A percentile compares a stretch with the other conserved stretches of the same genome.
Conservation (phyloP, 1,140 invertebrate genomes). For the Saccostrea echinata region DNA sequence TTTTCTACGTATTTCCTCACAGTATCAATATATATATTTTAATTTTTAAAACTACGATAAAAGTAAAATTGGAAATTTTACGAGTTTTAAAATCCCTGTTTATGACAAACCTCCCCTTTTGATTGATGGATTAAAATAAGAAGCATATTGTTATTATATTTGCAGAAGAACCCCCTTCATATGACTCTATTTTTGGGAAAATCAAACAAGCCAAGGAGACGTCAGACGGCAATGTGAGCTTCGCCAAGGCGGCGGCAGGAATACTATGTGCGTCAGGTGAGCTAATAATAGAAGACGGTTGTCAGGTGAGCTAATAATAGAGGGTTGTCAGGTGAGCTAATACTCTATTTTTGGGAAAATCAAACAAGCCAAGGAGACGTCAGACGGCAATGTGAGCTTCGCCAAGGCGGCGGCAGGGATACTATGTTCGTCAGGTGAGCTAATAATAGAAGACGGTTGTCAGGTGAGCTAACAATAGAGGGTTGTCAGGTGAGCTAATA, state of each 20-base stretch:
- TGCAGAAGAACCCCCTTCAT: constrained; percentile 85
- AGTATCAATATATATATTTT: no score
- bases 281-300: constrained; percentile 51
- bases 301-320: background rate
- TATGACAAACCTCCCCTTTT: no score
- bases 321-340: no score
- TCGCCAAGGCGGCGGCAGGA: constrained; percentile 84
- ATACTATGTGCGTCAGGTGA: constrained; percentile 85
- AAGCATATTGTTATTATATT: constrained; percentile 52
- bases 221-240: constrained; percentile 84
- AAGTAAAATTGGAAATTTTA: no score
- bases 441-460: background rate
- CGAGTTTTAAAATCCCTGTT: no score
- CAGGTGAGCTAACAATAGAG: background rate
- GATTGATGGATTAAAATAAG: no score
- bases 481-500: no score
- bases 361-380: constrained; percentile 83
- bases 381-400: constrained; percentile 84
- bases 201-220: constrained; percentile 84
- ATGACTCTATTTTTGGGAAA: constrained; percentile 85
- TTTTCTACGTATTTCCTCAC: no score
- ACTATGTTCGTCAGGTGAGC: constrained; percentile 84
- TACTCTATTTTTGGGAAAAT: constrained; percentile 85
- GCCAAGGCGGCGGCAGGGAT: constrained; percentile 84
- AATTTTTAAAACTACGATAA: no score